phyloP scores from a whole-genome alignment of 2,888 invertebrate genomes.

The Megastigmus dorsalis region DNA sequence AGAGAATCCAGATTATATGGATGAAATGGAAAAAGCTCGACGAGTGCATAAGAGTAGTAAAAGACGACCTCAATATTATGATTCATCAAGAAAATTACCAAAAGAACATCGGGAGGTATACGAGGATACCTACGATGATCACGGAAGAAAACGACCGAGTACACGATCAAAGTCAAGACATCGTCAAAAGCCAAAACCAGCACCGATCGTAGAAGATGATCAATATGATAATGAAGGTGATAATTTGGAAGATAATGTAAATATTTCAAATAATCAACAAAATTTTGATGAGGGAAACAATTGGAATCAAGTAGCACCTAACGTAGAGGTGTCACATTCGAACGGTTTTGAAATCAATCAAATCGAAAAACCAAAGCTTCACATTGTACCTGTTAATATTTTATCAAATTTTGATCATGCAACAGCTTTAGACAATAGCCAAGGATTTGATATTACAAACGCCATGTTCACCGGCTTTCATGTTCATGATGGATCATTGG shows the following conservation, averaged over 20 bases:
- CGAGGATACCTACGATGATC: constrained; percentile 49
- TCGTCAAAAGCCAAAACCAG: constrained; percentile 59
- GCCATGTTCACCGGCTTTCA: constrained; percentile 68
- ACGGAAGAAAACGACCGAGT: constrained; percentile 56
- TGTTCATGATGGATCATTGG: constrained; percentile 61
- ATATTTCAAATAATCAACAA: constrained; percentile 33
- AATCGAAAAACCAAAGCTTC: constrained; percentile 68
- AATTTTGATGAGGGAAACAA: constrained; percentile 43
- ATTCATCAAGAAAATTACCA: constrained; percentile 61
- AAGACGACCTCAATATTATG: constrained; percentile 62
- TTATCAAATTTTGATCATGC: constrained; percentile 74
- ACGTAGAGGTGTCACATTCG: constrained; percentile 65
- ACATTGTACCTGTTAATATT: constrained; percentile 68
- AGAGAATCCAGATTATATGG: constrained; percentile 65
- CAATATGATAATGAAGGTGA: constrained; percentile 46
- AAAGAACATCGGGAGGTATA: constrained; percentile 67
- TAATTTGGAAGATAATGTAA: constrained; percentile 51
- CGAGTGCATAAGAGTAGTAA: constrained; percentile 64
- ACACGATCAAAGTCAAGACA: constrained; percentile 59
- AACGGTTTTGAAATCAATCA: constrained; percentile 67
- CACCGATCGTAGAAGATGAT: constrained; percentile 63
- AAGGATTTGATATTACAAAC: constrained; percentile 75
- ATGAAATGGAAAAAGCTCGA: constrained; percentile 65
- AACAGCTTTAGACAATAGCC: constrained; percentile 74
- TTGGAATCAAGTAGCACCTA: constrained; percentile 69